Base-by-base conservation (phyloP, 2,797 vertebrate species). In the Sciurus carolinensis region DNA sequence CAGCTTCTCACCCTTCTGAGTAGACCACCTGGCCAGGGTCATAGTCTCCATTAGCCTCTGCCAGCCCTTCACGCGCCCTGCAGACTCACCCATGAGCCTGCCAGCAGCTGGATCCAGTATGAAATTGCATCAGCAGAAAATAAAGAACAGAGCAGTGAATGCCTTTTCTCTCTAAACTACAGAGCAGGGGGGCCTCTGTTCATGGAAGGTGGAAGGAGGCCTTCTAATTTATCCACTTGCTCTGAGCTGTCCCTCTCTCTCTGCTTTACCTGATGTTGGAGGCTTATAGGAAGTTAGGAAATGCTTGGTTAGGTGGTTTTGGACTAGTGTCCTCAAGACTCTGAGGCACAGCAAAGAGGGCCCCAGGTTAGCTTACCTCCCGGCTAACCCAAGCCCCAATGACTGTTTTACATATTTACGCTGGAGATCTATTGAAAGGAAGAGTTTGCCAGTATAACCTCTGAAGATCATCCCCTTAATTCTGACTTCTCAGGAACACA, bases 351-450 rank as follows among this genome's bases (percentile, higher is more conserved):
- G 18, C 20, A 30, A 44, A n/a, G 4, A 64, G 28, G 62, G 1
- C 5, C n/a, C 67, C 17, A 9, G 39, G 39, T 39, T 39, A 39
- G 39, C 39, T 39, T 39, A 39, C 39, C 39, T 39, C 4, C 4
- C 3, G 69, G 11, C 18, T 6, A 3, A 9, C 13, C n/a, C 44
- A 11, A 1, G 6, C 24, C 75, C 26, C 13, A 0, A 0, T 2
- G 24, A 3, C 52, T 39, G 7, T 28, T 52, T 92, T 12, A 9
- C 6, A 3, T 67, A 54, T 67, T 64, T 17, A 30, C 80, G 14
- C 47, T 8, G 0, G 1, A 28, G 67, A 50, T 26, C 80, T 50
- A 20, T n/a, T 81, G 24, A 39, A 33, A 91, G 92, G 47, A 77
- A 72, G 82, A 82, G 36, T 62, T 90, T 30, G 44, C 44, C 33